A percentile compares a stretch with the other conserved stretches of the same genome.
Evolutionary conservation across 2,113 vertebrate genomes (phyloP).

Genomic region (Poeciliopsis retropinna): DNA sequence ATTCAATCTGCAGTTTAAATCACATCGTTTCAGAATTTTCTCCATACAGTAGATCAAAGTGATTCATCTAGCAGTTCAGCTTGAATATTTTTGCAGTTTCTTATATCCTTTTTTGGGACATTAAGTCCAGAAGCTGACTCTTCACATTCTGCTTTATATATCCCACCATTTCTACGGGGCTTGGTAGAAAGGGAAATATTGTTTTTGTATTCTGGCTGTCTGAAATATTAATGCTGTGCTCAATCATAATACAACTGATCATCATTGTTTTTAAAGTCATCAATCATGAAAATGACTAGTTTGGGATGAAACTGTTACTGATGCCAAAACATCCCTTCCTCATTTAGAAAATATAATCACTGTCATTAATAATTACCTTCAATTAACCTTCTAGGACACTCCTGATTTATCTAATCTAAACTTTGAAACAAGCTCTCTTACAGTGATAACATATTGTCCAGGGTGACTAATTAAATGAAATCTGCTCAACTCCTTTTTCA

Average conservation of each 20-base stretch:
- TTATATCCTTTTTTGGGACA: background rate
- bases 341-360: too few relatives aligned
- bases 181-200: background rate
- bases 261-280: background rate
- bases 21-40: background rate
- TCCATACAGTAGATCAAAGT: background rate
- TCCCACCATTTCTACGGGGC: background rate
- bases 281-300: background rate
- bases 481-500: too few relatives aligned
- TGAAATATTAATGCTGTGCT: background rate
- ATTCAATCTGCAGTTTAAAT: background rate
- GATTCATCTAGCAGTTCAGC: background rate
- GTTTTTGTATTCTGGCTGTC: background rate
- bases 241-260: background rate
- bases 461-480: too few relatives aligned
- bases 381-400: background rate
- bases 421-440: background rate
- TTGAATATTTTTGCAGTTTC: background rate
- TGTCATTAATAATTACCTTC: background rate
- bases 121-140: background rate
- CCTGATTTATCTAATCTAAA: background rate
- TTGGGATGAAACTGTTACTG: background rate
- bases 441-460: background rate
- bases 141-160: background rate
- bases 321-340: background rate